phyloP scores from a whole-genome alignment of 2,113 vertebrate species.

The Phylloscopus trochilus region DNA sequence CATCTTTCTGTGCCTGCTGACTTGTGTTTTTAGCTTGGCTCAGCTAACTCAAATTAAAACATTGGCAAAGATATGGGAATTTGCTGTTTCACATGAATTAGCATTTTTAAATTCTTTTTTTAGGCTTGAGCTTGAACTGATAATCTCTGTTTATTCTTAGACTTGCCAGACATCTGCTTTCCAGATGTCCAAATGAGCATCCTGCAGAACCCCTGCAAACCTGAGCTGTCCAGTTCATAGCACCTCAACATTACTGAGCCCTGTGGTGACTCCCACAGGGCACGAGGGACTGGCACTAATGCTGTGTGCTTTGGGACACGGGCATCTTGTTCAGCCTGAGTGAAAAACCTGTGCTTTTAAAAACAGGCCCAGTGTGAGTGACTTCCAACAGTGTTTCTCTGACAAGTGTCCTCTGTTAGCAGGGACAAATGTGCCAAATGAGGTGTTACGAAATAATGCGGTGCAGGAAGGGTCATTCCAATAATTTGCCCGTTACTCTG shows the following conservation, averaged over 20 bases:
- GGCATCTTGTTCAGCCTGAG: not conserved
- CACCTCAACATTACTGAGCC: not conserved
- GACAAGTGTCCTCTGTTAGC: not conserved
- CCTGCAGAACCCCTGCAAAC: not conserved
- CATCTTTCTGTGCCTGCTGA: not conserved
- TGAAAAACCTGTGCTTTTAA: not conserved
- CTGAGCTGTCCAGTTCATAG: not conserved
- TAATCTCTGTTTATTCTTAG: not conserved
- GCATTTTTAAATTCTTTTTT: not conserved
- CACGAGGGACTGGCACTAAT: accelerated
- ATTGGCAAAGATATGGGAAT: not conserved
- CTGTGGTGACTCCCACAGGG: not conserved
- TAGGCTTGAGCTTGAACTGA: not conserved
- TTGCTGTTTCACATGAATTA: constrained; percentile 7
- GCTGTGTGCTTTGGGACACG: not conserved
- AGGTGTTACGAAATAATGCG: accelerated
- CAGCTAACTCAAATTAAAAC: not conserved
- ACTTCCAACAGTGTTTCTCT: not conserved
- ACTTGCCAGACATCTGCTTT: constrained; percentile 21
- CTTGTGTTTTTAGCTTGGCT: not conserved
- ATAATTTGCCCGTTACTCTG: not conserved
- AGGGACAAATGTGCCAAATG: not conserved
- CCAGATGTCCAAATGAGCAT: not conserved
- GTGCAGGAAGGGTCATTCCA: not conserved
- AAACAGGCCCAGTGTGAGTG: not conserved